A percentile compares a stretch with the other conserved stretches of the same genome.
Evolutionary conservation across 2,888 invertebrate species (phyloP).

Genomic region (Sericinus montela): DNA sequence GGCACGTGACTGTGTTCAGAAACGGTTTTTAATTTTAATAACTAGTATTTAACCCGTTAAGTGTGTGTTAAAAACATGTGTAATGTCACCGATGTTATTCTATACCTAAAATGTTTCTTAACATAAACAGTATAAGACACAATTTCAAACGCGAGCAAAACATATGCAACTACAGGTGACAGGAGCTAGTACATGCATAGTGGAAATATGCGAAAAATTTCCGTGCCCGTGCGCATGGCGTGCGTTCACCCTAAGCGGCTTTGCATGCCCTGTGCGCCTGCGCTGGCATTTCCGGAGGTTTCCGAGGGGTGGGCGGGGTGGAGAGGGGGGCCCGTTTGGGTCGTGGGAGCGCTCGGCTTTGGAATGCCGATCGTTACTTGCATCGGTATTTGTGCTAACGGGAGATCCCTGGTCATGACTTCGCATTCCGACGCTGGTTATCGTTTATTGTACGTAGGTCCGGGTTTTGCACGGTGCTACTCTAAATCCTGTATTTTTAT

Average conservation of each 20-base stretch:
- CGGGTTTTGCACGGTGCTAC: background rate
- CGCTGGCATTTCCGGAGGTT: constrained; percentile 58
- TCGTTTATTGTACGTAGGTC: background rate
- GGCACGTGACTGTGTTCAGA: too few relatives aligned
- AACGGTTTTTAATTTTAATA: too few relatives aligned
- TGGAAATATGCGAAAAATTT: constrained; percentile 32
- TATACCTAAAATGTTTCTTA: too few relatives aligned
- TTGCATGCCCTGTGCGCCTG: constrained; percentile 56
- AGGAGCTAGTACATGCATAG: constrained; percentile 1
- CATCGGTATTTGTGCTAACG: constrained; percentile 42
- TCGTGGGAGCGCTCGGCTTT: constrained; percentile 49
- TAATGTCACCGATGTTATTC: too few relatives aligned
- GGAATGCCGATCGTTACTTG: constrained; percentile 50
- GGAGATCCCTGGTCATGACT: constrained; percentile 25
- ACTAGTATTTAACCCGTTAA: too few relatives aligned
- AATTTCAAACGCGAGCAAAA: too few relatives aligned
- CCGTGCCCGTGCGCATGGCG: constrained; percentile 33
- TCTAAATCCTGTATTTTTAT: too few relatives aligned
- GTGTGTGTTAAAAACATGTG: too few relatives aligned
- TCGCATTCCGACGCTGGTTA: constrained; percentile 1
- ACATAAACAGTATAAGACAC: too few relatives aligned
- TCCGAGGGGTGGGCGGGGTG: constrained; percentile 24
- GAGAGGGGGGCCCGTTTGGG: constrained; percentile 22
- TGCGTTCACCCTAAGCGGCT: constrained; percentile 52
- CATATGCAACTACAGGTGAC: too few relatives aligned